Percentiles rank a stretch among this genome's conserved stretches.
These are phyloP conservation scores for Zaprionus camerounensis DNA, from an alignment of 1,140 invertebrate species.

Conservation along the genomic window DNA sequence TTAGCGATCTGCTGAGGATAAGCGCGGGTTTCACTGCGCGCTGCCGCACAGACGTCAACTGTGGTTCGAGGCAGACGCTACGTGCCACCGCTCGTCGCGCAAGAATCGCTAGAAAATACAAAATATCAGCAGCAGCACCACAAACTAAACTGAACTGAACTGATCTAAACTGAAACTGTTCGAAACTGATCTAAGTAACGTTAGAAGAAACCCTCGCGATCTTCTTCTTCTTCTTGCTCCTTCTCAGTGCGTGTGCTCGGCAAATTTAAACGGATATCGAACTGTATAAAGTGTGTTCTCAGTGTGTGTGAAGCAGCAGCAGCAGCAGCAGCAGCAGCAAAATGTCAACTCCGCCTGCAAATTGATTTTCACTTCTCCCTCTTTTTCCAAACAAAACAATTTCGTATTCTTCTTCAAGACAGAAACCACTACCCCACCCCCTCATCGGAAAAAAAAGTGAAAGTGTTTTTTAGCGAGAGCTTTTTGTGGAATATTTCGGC, in stretches of 20 bases:
- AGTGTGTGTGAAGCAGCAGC: not conserved
- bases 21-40: conserved; percentile 78
- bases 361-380: conserved; percentile 32
- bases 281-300: not conserved
- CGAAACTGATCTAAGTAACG: not conserved
- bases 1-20: conserved; percentile 82
- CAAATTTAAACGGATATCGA: not conserved
- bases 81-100: conserved; percentile 74
- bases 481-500: conserved; percentile 40
- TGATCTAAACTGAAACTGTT: not conserved
- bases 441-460: conserved; percentile 57
- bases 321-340: not conserved
- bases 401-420: conserved; percentile 70
- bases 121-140: conserved; percentile 15
- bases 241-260: not conserved
- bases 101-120: conserved; percentile 55
- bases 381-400: conserved; percentile 32
- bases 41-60: conserved; percentile 82
- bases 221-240: not conserved
- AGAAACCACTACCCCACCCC: no score
- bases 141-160: conserved; percentile 1
- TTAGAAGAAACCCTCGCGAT: not conserved
- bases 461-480: conserved; percentile 49
- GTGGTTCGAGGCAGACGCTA: conserved; percentile 80
- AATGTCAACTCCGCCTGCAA: conserved; percentile 37